Base-by-base conservation (phyloP, 1,140 invertebrate species). In the Paramacrobiotus metropolitanus region DNA sequence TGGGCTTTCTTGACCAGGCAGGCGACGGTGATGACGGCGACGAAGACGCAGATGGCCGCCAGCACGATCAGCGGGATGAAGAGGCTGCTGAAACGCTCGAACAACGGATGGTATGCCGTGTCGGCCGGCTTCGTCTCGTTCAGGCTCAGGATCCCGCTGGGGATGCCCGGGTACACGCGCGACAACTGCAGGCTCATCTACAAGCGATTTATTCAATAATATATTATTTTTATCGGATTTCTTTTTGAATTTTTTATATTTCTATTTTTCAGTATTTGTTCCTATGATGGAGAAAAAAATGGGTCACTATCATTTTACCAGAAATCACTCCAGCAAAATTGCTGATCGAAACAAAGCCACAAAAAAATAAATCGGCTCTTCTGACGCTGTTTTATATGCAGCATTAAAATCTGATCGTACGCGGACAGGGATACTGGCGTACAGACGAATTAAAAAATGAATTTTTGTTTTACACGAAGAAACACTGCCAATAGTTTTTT, bases 11-110 rank as follows among this genome's bases (percentile, higher is more conserved):
- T 55, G 15, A 55, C 48, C 48, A 55, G 28, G 28, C 48, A 55
- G 48, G 28, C 48, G 15, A 55, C 48, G 24, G 48, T 55, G 24
- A 55, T 55, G 9, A 55, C 28, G 15, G 48, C 48, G 28, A 55
- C 48, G 24, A 55, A 55, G 24, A 24, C 48, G 28, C 48, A 55
- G 24, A 55, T 24, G 48, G 48, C 48, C 15, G 48, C 48, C 48
- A 55, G 28, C 24, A 55, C 48, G 48, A 55, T 55, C 15, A 55
- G 48, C 24, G 48, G 48, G 24, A 55, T 55, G 24, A 55, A 55
- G 4, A 55, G 48, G 28, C 24, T 55, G 24, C 15, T 20, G 48
- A 55, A 55, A 15, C 48, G 48, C 48, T 55, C 48, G 48, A 55
- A 55, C 24, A 55, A 28, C 15, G 48, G 48, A 24, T 55, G 48